Conservation (phyloP, 1,140 invertebrate genomes). For the Pseudoatta argentina region DNA sequence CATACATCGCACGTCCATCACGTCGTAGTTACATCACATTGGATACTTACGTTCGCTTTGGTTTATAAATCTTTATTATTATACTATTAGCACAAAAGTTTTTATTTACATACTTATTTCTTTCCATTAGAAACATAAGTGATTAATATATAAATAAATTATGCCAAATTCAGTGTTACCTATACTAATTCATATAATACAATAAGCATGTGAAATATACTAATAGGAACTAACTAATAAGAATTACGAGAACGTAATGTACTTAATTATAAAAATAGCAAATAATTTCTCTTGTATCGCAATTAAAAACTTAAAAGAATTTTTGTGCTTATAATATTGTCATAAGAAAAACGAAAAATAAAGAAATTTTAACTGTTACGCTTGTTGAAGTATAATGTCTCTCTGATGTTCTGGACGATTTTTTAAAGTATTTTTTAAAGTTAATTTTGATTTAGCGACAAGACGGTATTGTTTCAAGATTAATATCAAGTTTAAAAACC, state of each 20-base stretch:
- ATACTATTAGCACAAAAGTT: conserved; percentile 5
- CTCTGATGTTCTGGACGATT: conserved; percentile 26
- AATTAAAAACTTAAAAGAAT: conserved; percentile 6
- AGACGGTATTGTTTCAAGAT: neutral
- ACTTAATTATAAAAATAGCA: neutral
- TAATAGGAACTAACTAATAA: conserved; percentile 24
- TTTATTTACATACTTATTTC: neutral
- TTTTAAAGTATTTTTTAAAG: neutral
- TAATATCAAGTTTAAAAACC: neutral
- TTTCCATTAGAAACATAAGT: neutral
- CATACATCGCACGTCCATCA: neutral
- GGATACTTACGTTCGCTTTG: conserved; percentile 21
- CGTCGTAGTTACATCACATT: neutral
- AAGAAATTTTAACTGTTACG: neutral
- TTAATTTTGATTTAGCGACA: neutral
- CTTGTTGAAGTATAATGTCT: neutral
- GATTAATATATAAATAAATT: conserved; percentile 19
- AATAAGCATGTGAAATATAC: neutral
- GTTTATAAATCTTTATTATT: neutral
- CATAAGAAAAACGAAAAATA: neutral
- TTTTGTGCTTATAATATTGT: neutral
- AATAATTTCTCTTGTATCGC: neutral
- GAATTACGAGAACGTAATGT: neutral
- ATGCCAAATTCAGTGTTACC: neutral
- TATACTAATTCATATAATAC: neutral